Base-by-base conservation (phyloP, 64 coral and sea anemone species). In the Montipora efflorescens region DNA sequence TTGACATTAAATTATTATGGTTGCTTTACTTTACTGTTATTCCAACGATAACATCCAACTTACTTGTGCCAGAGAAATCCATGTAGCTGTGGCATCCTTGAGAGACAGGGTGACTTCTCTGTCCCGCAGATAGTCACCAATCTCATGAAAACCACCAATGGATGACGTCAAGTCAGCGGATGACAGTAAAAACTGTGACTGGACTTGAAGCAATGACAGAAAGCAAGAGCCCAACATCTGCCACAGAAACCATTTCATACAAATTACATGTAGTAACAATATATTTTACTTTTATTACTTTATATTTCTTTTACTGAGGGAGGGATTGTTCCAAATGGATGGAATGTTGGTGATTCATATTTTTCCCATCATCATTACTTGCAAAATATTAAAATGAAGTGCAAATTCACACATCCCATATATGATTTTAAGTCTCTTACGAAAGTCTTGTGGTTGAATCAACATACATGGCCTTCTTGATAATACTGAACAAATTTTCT, bases 61-160 rank as follows among this genome's bases (percentile, higher is more conserved):
- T 89, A 99, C 98, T 82, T 99, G 98, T 48, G 98, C 95, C 51
- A 99, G 82, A 25, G 98, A 99, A 67, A 96, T 87, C 98, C 98
- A 99, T 67, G 94, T 93, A 69, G 95, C 79, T 5, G 98, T 99
- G 10, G 98, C 98, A 92, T 96, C 98, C 83, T 99, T 96, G 48
- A 99, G 94, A 52, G 95, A 90, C 74, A 96, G 92, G 45, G 94
- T 94, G 67, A 99, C 92, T 78, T 99, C 98, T 96, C 98, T 99
- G 96, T 97, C 96, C 96, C 93, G 96, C 97, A 98, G 98, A 92
- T 99, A 99, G 75, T 99, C 98, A 84, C 98, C 98, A 86, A 96
- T 92, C 87, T 94, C 95, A 86, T 98, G 97, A 87, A 95, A 98
- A 28, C 91, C 91, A 47, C 97, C 97, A 55, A 98, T 62, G 45